A percentile compares a stretch with the other conserved stretches of the same genome.
Evolutionary conservation across 2,888 invertebrate genomes (phyloP).

Genomic region (Nomada hirtipes): DNA sequence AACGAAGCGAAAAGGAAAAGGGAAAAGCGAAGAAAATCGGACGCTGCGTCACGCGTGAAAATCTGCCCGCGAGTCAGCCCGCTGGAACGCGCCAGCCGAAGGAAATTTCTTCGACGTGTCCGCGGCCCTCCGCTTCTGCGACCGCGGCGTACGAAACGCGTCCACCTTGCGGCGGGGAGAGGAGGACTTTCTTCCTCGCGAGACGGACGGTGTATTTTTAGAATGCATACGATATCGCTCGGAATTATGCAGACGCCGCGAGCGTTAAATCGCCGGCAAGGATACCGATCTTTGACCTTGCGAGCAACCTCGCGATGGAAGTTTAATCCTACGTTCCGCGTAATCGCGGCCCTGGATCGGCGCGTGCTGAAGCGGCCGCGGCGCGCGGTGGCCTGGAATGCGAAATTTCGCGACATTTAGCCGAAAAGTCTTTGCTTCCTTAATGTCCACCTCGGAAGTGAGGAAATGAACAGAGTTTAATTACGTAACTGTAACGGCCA

Average conservation of each 20-base stretch:
- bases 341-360: conserved; percentile 37
- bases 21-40: conserved; percentile 3
- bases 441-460: too few relatives aligned
- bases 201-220: conserved; percentile 33
- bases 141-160: conserved; percentile 13
- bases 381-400: too few relatives aligned
- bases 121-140: background rate
- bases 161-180: conserved; percentile 21
- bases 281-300: conserved; percentile 52
- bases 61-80: conserved; percentile 69
- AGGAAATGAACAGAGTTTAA: too few relatives aligned
- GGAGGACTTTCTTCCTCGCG: background rate
- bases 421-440: too few relatives aligned
- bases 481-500: too few relatives aligned
- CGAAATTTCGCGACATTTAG: too few relatives aligned
- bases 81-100: conserved; percentile 62
- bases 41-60: conserved; percentile 73
- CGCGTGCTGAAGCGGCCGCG: conserved; percentile 5
- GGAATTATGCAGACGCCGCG: conserved; percentile 52
- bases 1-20: conserved; percentile 35
- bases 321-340: conserved; percentile 32
- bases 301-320: conserved; percentile 16
- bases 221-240: conserved; percentile 27
- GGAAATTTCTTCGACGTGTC: conserved; percentile 61
- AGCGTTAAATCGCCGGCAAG: conserved; percentile 42